Evolutionary conservation across 2,888 invertebrate species (phyloP), one percentile per base, ranked within the genome.

Genomic region (Gibbula magus): DNA sequence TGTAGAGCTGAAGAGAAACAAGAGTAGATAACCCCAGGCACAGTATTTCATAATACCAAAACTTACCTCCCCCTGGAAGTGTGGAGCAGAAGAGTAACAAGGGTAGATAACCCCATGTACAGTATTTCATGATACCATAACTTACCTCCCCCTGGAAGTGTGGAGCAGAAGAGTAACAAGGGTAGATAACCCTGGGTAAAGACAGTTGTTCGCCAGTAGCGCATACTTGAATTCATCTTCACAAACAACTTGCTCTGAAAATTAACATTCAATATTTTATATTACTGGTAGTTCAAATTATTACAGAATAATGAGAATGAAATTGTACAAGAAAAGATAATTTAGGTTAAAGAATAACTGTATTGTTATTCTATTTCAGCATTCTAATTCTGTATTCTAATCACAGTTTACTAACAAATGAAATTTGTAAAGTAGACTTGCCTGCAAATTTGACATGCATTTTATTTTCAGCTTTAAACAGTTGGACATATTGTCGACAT

Each of bases 181-280:
- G 0, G 99, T 99, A 73, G 98, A 99, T 22, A 98, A 97, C n/a
- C 98, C 99, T 0, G 99, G 99, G 93, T 98, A 98, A 83, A 99
- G 97, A 94, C 99, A 99, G 93, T 99, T 99, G 94, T 99, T 99
- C 82, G 99, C 99, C 86, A 99, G 94, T 80, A 99, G 94, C n/a
- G 99, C 98, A 93, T 99, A 99, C 93, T 99, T 99, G 94, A 99
- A 98, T 93, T 99, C 99, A 93, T 99, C 99, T 93, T 99, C 99
- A 93, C 99, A 99, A 45, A 99, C 99, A 20, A 99, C 97, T 93
- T 97, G 98, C 93, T 99, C 98, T 93, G 85, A 13, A 84, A 83
- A 13, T 45, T 51, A 25, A 61, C n/a, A 0, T 8, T n/a, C 7
- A 78, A 32, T 35, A 29, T 54, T 29, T 25, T n/a, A 22, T 13